A percentile compares a stretch with the other conserved stretches of the same genome.
phyloP scores from a whole-genome alignment of 2,797 vertebrate species.

The Myotis pilosus region DNA sequence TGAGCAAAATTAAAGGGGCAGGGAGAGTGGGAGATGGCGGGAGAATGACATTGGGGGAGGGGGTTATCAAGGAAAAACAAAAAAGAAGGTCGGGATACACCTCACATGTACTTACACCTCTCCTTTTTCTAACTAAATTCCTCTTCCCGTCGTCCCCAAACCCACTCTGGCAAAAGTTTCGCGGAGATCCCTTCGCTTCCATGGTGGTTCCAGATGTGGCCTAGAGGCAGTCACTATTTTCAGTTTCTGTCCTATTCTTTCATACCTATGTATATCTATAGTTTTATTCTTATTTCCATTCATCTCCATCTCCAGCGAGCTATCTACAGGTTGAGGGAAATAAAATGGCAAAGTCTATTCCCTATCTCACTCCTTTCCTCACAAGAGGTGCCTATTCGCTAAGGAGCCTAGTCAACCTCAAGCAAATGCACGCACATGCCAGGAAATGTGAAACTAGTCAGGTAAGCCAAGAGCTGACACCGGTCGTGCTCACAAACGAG shows the following conservation, averaged over 20 bases:
- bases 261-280: neutral
- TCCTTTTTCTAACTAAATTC: constrained; percentile 68
- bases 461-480: neutral
- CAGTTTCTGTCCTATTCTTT: neutral
- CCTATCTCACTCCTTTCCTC: neutral
- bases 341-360: neutral
- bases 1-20: constrained; percentile 64
- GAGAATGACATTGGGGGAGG: neutral
- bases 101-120: neutral
- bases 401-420: neutral
- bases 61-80: neutral
- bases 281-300: neutral
- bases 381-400: neutral
- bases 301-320: neutral
- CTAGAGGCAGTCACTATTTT: neutral
- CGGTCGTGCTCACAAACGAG: neutral
- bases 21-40: neutral
- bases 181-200: neutral
- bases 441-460: neutral
- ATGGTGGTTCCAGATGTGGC: constrained; percentile 48
- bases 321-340: neutral
- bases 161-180: neutral
- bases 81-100: neutral
- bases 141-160: constrained; percentile 25
- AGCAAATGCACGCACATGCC: neutral